Percentiles rank a stretch among this genome's conserved stretches.
Evolutionary conservation across 2,888 invertebrate genomes (phyloP).

Genomic region (Cryptocheilus praepositus): DNA sequence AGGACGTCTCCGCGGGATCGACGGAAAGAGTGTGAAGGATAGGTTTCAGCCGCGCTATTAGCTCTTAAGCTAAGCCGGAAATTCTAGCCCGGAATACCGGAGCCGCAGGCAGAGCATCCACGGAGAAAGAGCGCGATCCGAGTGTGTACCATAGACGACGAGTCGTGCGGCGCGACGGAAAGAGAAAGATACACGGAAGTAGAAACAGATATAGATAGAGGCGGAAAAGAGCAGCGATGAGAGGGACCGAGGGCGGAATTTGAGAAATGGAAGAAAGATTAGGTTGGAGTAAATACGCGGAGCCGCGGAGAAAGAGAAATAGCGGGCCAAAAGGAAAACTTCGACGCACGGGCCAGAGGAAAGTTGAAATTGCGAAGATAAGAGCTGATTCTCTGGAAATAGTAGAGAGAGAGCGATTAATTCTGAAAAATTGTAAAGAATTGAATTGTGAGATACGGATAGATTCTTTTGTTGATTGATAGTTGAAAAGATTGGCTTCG

Average conservation of each 20-base stretch:
- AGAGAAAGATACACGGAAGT: constrained; percentile 21
- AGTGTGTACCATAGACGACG: constrained; percentile 6
- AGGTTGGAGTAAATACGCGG: too few relatives aligned
- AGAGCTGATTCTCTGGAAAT: too few relatives aligned
- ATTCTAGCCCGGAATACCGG: constrained; percentile 61
- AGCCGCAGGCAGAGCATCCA: constrained; percentile 34
- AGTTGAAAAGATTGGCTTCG: too few relatives aligned
- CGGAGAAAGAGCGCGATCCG: constrained; percentile 24
- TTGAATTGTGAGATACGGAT: too few relatives aligned
- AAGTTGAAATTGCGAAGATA: too few relatives aligned
- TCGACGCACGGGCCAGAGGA: too few relatives aligned
- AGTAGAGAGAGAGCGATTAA: too few relatives aligned
- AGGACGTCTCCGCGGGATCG: constrained; percentile 4
- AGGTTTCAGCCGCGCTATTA: constrained; percentile 59
- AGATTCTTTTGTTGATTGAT: too few relatives aligned
- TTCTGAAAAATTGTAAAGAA: too few relatives aligned
- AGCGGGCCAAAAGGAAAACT: too few relatives aligned
- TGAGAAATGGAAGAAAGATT: too few relatives aligned
- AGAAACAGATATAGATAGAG: constrained; percentile 40
- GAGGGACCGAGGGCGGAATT: constrained; percentile 23
- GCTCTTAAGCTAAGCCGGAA: constrained; percentile 68
- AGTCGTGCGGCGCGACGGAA: background rate
- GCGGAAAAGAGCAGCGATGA: constrained; percentile 3
- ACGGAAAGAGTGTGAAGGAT: constrained; percentile 32
- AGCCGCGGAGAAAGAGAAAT: too few relatives aligned